Evolutionary conservation across 2,888 invertebrate genomes (phyloP).

Genomic region (Pachydiplax longipennis): DNA sequence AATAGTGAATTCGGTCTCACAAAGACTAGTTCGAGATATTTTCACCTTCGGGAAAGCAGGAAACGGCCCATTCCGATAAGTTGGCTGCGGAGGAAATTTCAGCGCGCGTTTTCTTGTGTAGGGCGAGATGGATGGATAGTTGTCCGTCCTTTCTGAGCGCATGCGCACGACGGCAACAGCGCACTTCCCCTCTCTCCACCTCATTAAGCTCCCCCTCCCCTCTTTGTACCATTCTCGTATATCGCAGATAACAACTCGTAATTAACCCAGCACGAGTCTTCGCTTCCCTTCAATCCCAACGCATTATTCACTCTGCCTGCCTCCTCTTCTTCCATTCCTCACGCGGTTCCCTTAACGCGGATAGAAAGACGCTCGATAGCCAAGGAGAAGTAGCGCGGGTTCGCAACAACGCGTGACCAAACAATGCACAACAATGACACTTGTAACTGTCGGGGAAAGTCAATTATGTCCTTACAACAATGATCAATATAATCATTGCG

Average conservation of each 20-base stretch:
- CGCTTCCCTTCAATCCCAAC: conserved; percentile 55
- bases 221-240: conserved; percentile 25
- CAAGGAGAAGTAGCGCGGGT: too few species aligned
- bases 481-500: too few species aligned
- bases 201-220: conserved; percentile 42
- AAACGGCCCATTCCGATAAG: too few species aligned
- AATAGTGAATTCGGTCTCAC: too few species aligned
- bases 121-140: neutral
- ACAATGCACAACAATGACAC: neutral
- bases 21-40: too few species aligned
- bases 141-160: neutral
- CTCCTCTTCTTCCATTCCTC: conserved; percentile 51
- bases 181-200: conserved; percentile 46
- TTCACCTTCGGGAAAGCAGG: too few species aligned
- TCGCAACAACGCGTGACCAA: neutral
- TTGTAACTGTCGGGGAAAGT: neutral
- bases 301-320: conserved; percentile 52
- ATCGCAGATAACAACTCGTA: conserved; percentile 42
- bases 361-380: too few species aligned
- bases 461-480: too few species aligned
- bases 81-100: too few species aligned
- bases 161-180: neutral
- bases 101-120: too few species aligned
- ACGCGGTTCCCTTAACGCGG: conserved; percentile 53
- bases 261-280: conserved; percentile 52